Conservation (phyloP, 1,140 invertebrate genomes). For the Dreissena rostriformis region DNA sequence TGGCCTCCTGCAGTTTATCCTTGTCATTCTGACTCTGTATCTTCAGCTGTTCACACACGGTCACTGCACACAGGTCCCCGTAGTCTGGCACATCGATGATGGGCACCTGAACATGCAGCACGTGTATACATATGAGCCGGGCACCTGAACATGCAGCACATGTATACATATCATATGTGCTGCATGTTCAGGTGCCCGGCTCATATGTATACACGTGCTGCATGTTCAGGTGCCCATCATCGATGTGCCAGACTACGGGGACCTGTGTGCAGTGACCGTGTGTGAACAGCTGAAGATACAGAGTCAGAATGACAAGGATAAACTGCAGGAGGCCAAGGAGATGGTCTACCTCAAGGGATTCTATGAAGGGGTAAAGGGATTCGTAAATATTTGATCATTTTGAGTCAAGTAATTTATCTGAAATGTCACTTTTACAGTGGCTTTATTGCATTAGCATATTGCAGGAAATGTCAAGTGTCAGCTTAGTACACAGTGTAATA, state of each 20-base stretch:
- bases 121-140: too few relatives aligned
- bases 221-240: conserved; percentile 95
- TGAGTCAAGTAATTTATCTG: too few relatives aligned
- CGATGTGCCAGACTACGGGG: conserved; percentile 94
- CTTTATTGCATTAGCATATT: too few relatives aligned
- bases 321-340: conserved; percentile 96
- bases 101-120: too few relatives aligned
- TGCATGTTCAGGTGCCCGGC: too few relatives aligned
- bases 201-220: too few relatives aligned
- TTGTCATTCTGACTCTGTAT: conserved; percentile 99
- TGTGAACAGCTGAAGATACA: conserved; percentile 97
- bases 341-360: conserved; percentile 97
- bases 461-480: too few relatives aligned
- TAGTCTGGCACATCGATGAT: conserved; percentile 96
- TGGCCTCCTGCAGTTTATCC: conserved; percentile 96
- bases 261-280: conserved; percentile 90
- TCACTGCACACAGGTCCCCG: conserved; percentile 92
- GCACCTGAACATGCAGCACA: too few relatives aligned
- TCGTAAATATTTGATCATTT: too few relatives aligned
- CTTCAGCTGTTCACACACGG: conserved; percentile 93
- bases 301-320: conserved; percentile 98
- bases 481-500: too few relatives aligned
- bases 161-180: too few relatives aligned
- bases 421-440: too few relatives aligned
- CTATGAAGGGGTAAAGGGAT: conserved; percentile 89